Conservation (phyloP, 1,140 invertebrate species). For the Galleria mellonella region DNA sequence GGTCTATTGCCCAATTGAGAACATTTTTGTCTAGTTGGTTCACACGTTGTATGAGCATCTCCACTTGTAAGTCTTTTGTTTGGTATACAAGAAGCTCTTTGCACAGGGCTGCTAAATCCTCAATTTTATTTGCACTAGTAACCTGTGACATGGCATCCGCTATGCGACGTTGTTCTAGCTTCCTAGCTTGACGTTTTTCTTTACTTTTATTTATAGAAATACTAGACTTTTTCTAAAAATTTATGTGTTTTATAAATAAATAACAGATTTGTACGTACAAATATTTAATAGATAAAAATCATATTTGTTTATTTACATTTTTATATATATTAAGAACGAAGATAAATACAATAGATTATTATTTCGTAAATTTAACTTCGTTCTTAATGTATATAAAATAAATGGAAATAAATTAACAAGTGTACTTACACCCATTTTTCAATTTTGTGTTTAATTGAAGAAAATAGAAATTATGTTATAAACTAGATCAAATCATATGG, state of each 20-base stretch:
- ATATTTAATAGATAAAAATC: too few species aligned
- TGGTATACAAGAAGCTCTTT: conserved; percentile 49
- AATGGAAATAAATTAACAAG: too few species aligned
- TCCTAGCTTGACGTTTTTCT: conserved; percentile 60
- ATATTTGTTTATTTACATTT: too few species aligned
- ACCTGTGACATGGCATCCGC: conserved; percentile 61
- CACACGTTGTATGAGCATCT: conserved; percentile 57
- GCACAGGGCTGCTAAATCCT: conserved; percentile 43
- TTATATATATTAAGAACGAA: too few species aligned
- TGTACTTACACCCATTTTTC: conserved; percentile 35
- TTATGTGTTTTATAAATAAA: too few species aligned
- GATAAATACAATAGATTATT: too few species aligned
- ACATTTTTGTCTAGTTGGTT: conserved; percentile 50
- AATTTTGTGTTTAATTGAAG: too few species aligned
- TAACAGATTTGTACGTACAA: too few species aligned
- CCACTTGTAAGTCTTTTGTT: conserved; percentile 46
- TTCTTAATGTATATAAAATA: too few species aligned
- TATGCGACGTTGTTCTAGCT: conserved; percentile 56
- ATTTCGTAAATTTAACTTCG: too few species aligned
- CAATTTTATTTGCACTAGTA: conserved; percentile 52
- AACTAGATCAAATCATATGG: too few species aligned
- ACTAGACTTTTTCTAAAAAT: conserved; percentile 51
- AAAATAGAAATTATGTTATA: too few species aligned
- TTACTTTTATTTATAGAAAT: conserved; percentile 47
- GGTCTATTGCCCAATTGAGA: conserved; percentile 73